phyloP scores from a whole-genome alignment of 1,140 invertebrate genomes.

The Aphis craccivora region DNA sequence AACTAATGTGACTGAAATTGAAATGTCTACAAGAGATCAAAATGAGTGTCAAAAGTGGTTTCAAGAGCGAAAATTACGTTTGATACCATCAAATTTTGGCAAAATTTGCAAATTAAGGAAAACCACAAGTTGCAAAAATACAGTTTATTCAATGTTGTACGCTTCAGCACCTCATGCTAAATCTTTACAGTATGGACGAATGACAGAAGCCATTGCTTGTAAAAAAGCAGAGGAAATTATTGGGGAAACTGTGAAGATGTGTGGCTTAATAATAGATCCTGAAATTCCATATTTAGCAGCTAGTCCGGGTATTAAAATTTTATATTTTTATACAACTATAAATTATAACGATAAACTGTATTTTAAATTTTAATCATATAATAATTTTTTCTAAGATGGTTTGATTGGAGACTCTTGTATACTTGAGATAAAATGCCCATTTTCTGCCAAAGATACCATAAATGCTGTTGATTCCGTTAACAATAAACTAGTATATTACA shows the following conservation, averaged over 20 bases:
- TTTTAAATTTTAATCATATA: too few relatives aligned
- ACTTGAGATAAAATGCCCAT: background rate
- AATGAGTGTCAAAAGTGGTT: background rate
- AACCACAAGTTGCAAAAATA: background rate
- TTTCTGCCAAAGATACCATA: background rate
- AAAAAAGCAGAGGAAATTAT: conserved; percentile 11
- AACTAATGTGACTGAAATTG: background rate
- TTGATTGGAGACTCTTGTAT: background rate
- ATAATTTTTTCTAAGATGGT: background rate
- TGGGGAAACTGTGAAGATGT: background rate
- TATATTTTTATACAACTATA: background rate
- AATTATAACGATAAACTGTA: too few relatives aligned
- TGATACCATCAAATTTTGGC: background rate
- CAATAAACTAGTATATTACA: background rate
- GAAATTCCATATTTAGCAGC: background rate
- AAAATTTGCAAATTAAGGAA: background rate
- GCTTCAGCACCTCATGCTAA: background rate
- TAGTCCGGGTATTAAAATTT: background rate
- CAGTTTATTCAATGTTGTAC: background rate
- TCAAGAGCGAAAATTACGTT: background rate
- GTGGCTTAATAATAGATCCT: background rate
- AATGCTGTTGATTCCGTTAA: background rate
- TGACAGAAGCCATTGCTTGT: background rate
- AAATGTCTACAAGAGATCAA: background rate
- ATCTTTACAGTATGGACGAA: background rate